Base-by-base conservation (phyloP, 1,140 invertebrate species). In the Drosophila truncata region DNA sequence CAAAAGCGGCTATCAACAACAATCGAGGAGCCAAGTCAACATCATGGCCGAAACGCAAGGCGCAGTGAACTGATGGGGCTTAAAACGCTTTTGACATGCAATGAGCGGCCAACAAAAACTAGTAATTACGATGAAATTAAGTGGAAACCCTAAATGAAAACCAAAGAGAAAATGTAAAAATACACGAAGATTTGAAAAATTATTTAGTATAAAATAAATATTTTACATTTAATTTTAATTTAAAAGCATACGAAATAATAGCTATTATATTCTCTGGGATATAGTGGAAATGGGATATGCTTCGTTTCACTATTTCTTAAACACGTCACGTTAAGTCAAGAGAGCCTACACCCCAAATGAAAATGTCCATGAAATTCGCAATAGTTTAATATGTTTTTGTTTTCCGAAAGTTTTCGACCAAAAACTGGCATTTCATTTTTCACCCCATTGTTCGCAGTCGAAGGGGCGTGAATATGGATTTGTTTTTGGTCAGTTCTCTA, bases 71-170 rank as follows among this genome's bases (percentile, higher is more conserved):
- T 73, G 73, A 55, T 64, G 62, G 65, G 59, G 79, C 27, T 78
- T 69, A 73, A 86, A 87, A 67, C 74, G 60, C 70, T 82, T 82
- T 79, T 87, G 83, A 87, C 83, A 87, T 82, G 83, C 79, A 87
- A 87, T 59, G 71, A 87, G 39, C 49, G 11, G 14, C 52, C 20
- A 37, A 25, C 54, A 78, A 52, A 60, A 78, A 67, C 35, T 41
- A 42, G 52, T 41, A 72, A 80, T 79, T 83, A 61, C 64, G 54
- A 29, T 71, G 25, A 80, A 84, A 80, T 84, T 67, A 69, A 69
- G 60, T 72, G 55, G 49, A 79, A 72, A 46, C 42, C 44, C 42
- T 78, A 42, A 35, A 71, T 59, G 6, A 20, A 59, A 50, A 23
- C 14, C 49, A 37, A 9, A 52, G 23, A 35, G 29, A 9, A 59